These are phyloP conservation scores for Cebus imitator DNA, from an alignment of 2,113 vertebrate species.

Conservation along the genomic window DNA sequence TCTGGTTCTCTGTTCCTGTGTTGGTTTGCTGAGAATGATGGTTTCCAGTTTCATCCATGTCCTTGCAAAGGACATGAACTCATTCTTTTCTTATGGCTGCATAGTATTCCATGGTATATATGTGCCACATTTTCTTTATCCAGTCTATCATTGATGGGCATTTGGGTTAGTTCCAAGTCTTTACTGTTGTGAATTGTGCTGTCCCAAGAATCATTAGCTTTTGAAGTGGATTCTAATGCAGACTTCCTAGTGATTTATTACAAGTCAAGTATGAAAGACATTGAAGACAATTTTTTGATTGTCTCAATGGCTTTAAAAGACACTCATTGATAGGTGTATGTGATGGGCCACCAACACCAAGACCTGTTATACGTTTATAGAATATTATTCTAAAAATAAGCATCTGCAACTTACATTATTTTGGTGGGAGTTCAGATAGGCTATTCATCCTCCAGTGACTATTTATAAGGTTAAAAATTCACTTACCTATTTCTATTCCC, in stretches of 20 bases:
- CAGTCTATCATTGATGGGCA: too few species aligned
- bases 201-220: background rate
- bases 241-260: background rate
- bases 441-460: background rate
- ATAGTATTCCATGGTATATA: too few species aligned
- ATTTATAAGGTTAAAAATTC: background rate
- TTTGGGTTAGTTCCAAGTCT: too few species aligned
- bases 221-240: background rate
- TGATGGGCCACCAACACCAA: background rate
- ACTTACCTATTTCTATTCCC: background rate
- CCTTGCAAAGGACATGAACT: too few species aligned
- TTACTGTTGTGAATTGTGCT: too few species aligned
- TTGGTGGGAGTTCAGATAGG: background rate
- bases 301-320: background rate
- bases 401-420: background rate
- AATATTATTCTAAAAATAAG: background rate
- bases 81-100: too few species aligned
- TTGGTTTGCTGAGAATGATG: too few species aligned
- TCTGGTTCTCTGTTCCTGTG: too few species aligned
- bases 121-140: too few species aligned
- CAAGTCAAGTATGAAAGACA: background rate
- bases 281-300: background rate
- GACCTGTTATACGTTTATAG: background rate
- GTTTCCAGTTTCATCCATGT: too few species aligned
- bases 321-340: background rate